These are phyloP conservation scores for Cnemophilus loriae DNA, from an alignment of 2,113 vertebrate species.

Conservation along the genomic window DNA sequence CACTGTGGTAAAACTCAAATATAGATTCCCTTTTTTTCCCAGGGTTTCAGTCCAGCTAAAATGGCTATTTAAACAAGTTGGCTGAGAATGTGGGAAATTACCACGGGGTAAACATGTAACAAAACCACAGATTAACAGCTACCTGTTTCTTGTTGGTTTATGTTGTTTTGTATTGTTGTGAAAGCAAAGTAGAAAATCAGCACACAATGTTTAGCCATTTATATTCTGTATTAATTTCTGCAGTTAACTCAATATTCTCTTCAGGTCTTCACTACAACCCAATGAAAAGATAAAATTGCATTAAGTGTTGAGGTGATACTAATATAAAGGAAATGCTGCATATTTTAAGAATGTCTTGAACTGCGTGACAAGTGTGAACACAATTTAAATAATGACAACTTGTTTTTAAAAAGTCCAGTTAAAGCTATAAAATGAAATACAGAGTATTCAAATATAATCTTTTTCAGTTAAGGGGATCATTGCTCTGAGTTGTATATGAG, in stretches of 20 bases:
- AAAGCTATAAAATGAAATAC: conserved; percentile 8
- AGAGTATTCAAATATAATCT: neutral
- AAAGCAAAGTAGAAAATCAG: neutral
- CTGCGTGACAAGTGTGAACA: neutral
- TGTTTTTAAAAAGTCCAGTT: neutral
- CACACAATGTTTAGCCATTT: neutral
- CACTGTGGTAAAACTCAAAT: neutral
- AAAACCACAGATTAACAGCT: neutral
- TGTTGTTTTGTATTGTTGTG: neutral
- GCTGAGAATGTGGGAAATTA: neutral
- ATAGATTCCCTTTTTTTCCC: neutral
- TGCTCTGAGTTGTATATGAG: neutral
- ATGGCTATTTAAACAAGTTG: neutral
- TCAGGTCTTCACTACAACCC: neutral
- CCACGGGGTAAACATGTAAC: neutral
- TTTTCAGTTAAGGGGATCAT: conserved; percentile 5
- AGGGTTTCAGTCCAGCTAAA: neutral
- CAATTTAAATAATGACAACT: neutral
- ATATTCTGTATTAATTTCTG: conserved; percentile 11
- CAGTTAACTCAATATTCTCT: neutral
- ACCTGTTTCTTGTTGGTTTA: neutral
- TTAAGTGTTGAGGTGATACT: neutral
- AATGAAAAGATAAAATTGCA: neutral
- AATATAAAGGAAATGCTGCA: neutral
- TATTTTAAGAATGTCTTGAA: conserved; percentile 19